A percentile compares a stretch with the other conserved stretches of the same genome.
Evolutionary conservation across 2,888 invertebrate genomes (phyloP).

Genomic region (Erebia palarica): DNA sequence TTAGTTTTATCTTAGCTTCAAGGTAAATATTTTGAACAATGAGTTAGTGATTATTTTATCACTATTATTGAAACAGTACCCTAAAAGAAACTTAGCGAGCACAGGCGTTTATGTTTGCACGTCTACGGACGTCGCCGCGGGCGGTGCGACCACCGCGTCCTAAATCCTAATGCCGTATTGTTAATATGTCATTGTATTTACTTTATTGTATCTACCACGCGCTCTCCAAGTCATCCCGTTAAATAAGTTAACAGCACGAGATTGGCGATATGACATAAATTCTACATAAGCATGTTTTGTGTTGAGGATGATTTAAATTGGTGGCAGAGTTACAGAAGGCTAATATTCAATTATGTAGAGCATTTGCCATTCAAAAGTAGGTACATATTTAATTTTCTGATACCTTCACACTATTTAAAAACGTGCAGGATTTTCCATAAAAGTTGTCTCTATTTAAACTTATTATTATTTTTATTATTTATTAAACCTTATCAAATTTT

Average conservation of each 20-base stretch:
- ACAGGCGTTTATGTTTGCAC: conserved; percentile 65
- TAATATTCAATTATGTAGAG: background rate
- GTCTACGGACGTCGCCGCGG: conserved; percentile 63
- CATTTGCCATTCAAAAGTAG: too few relatives aligned
- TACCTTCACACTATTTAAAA: too few relatives aligned
- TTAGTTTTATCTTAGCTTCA: too few relatives aligned
- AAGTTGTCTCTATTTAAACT: too few relatives aligned
- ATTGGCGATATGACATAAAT: conserved; percentile 37
- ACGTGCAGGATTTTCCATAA: too few relatives aligned
- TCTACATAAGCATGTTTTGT: conserved; percentile 31
- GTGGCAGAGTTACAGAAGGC: background rate
- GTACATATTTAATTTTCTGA: too few relatives aligned
- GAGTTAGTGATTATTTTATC: background rate
- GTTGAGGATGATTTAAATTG: conserved; percentile 27
- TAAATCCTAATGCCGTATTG: conserved; percentile 44
- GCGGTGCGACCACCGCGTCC: conserved; percentile 58
- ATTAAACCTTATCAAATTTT: too few relatives aligned
- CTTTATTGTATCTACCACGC: conserved; percentile 26
- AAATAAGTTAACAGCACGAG: conserved; percentile 40
- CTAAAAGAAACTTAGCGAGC: conserved; percentile 61
- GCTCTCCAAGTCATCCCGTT: conserved; percentile 27
- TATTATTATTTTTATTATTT: too few relatives aligned
- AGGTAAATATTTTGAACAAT: too few relatives aligned
- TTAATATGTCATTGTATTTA: conserved; percentile 41
- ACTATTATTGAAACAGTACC: conserved; percentile 44